Percentiles rank a stretch among this genome's conserved stretches.
These are phyloP conservation scores for Hipposideros armiger DNA, from an alignment of 2,113 vertebrate genomes.

Conservation along the genomic window DNA sequence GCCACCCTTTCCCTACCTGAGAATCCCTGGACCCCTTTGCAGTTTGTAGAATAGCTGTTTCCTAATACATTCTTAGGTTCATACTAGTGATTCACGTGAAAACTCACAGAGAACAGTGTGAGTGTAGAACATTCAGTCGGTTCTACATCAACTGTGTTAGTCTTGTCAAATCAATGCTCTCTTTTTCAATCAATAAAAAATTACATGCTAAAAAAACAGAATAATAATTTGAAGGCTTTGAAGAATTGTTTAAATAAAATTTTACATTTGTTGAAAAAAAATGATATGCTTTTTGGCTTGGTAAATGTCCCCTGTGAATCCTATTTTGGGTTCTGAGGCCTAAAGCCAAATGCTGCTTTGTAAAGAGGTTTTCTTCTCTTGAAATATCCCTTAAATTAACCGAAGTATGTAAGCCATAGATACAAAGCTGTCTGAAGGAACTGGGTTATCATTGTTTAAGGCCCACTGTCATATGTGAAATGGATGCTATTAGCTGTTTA, in stretches of 20 bases:
- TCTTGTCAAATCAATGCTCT: background rate
- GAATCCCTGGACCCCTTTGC: background rate
- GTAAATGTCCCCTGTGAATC: background rate
- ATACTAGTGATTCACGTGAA: background rate
- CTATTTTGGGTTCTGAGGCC: background rate
- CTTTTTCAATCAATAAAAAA: background rate
- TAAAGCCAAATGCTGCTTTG: constrained; percentile 11
- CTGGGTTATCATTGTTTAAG: background rate
- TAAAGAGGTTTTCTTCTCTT: constrained; percentile 39
- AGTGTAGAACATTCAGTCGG: background rate
- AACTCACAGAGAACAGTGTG: background rate
- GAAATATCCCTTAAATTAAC: constrained; percentile 38
- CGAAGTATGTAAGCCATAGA: background rate
- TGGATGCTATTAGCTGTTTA: background rate
- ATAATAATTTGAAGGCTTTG: too few relatives aligned
- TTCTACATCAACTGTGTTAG: background rate
- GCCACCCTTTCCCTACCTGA: background rate
- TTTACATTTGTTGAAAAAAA: background rate
- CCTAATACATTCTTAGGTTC: background rate
- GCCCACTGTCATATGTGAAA: background rate
- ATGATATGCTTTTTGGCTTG: background rate
- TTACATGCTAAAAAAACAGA: background rate
- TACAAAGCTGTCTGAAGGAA: constrained; percentile 30
- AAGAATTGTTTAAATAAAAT: too few relatives aligned
- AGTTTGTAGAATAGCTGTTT: background rate